A percentile compares a stretch with the other conserved stretches of the same genome.
Evolutionary conservation across 2,888 invertebrate genomes (phyloP).

Genomic region (Amphimallon solstitiale): DNA sequence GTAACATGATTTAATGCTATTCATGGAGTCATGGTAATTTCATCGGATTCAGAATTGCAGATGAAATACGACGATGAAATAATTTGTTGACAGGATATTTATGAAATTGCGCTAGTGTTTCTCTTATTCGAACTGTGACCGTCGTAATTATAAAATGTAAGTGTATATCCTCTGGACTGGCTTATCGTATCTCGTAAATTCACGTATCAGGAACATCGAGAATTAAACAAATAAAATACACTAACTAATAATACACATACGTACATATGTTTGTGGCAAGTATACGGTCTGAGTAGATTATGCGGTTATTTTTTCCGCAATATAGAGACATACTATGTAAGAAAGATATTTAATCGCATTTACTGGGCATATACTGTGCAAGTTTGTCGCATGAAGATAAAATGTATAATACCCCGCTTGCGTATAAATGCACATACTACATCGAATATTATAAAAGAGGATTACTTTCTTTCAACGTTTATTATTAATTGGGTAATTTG

Average conservation of each 20-base stretch:
- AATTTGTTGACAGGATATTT: conserved; percentile 44
- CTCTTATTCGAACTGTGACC: not conserved
- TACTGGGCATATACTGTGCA: no score
- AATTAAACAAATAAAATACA: conserved; percentile 33
- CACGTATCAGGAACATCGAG: conserved; percentile 16
- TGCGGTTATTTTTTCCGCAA: no score
- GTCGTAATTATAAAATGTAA: conserved; percentile 11
- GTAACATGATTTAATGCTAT: not conserved
- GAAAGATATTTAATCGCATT: no score
- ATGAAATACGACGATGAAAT: conserved; percentile 42
- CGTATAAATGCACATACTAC: not conserved
- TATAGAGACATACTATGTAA: no score
- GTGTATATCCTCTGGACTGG: not conserved
- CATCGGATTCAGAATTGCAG: conserved; percentile 9
- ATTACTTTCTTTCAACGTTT: not conserved
- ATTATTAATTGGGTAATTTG: conserved; percentile 22
- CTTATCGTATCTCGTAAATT: conserved; percentile 30
- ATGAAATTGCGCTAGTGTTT: conserved; percentile 34
- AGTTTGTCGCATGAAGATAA: not conserved
- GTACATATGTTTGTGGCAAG: not conserved
- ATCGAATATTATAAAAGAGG: conserved; percentile 7
- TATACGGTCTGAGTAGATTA: no score
- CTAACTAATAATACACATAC: conserved; percentile 21
- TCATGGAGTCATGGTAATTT: not conserved
- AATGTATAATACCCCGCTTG: conserved; percentile 8